A percentile compares a stretch with the other conserved stretches of the same genome.
Conservation (phyloP, 2,113 vertebrate genomes). For the Patagioenas fasciata region DNA sequence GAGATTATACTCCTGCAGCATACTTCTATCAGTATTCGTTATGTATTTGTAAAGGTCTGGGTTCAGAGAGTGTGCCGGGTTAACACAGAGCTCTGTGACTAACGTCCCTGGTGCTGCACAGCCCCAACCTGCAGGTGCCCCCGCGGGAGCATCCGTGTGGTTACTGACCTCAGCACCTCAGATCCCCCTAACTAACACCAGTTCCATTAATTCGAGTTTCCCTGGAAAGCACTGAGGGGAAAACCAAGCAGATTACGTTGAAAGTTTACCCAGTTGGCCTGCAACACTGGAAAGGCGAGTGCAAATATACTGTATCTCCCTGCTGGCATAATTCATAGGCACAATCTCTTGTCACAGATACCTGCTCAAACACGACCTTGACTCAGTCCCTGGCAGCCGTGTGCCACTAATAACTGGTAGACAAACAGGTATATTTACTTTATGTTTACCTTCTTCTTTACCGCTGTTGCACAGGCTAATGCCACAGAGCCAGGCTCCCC, state of each 20-base stretch:
- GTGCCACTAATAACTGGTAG: constrained; percentile 5
- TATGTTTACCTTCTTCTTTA: constrained; percentile 29
- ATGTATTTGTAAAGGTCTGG: background rate
- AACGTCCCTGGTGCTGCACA: background rate
- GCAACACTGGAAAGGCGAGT: fast-evolving
- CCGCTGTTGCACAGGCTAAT: background rate
- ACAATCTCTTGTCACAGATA: background rate
- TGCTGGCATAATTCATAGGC: background rate
- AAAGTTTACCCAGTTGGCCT: background rate
- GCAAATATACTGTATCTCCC: constrained; percentile 34
- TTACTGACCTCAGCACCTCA: background rate
- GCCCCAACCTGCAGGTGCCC: background rate
- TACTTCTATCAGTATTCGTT: background rate
- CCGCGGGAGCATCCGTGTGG: fast-evolving
- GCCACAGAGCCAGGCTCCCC: background rate
- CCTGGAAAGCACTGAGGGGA: background rate
- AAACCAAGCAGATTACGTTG: background rate
- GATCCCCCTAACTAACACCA: background rate
- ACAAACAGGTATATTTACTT: constrained; percentile 33
- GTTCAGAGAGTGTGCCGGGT: background rate
- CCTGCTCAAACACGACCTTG: constrained; percentile 26
- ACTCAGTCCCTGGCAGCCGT: background rate
- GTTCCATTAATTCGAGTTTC: background rate
- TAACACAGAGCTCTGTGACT: background rate
- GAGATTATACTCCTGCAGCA: background rate